Conservation (phyloP, 1,140 invertebrate species). For the Cheumatopsyche charites region DNA sequence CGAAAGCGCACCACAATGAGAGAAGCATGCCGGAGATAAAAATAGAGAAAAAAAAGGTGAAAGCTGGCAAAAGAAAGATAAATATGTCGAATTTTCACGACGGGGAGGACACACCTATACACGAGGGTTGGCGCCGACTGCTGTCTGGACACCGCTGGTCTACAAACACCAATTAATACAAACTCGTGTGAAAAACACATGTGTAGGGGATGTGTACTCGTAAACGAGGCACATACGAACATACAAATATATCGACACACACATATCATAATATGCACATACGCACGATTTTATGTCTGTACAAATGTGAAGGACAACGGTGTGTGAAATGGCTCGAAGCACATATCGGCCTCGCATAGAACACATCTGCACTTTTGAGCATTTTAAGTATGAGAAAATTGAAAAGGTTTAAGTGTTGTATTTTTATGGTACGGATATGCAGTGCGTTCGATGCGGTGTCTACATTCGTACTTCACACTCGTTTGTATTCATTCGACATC, state of each 20-base stretch:
- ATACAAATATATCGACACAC: constrained; percentile 10
- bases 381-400: too few species aligned
- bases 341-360: neutral
- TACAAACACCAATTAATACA: constrained; percentile 53
- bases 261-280: too few species aligned
- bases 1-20: too few species aligned
- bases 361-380: neutral
- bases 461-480: too few species aligned
- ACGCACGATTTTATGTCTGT: too few species aligned
- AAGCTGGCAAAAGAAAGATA: neutral
- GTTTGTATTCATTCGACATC: too few species aligned
- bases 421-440: too few species aligned
- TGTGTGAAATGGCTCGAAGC: constrained; percentile 1
- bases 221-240: constrained; percentile 26
- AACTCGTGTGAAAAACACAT: constrained; percentile 19
- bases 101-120: constrained; percentile 60
- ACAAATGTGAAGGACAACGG: too few species aligned
- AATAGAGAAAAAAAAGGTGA: neutral
- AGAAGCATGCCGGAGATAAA: neutral
- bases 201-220: constrained; percentile 8
- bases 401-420: too few species aligned
- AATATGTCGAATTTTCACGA: neutral
- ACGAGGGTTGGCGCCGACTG: constrained; percentile 62
- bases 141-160: constrained; percentile 62
- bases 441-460: neutral